These are phyloP conservation scores for Pangasius djambal DNA, from an alignment of 2,797 vertebrate species.

Conservation along the genomic window DNA sequence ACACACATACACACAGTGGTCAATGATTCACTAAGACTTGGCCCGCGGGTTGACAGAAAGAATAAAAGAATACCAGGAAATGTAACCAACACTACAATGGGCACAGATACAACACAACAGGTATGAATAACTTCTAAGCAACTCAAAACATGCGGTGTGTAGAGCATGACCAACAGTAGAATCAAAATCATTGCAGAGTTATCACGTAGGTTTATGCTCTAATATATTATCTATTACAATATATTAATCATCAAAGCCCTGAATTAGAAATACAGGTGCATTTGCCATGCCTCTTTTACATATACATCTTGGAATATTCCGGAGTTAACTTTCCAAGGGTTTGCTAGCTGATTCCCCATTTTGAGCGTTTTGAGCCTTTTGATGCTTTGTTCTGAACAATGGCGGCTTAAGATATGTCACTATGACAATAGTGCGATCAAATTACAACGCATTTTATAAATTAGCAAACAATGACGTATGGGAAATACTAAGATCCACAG, in stretches of 20 bases:
- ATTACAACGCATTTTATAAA: background rate
- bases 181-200: background rate
- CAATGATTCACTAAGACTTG: background rate
- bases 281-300: background rate
- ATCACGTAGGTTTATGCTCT: background rate
- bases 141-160: background rate
- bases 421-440: background rate
- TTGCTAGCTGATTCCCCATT: background rate
- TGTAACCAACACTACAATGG: background rate
- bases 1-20: background rate
- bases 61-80: constrained; percentile 3
- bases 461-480: background rate
- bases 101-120: background rate
- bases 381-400: background rate
- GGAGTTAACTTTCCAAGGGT: background rate
- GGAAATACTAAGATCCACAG: background rate
- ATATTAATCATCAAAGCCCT: background rate
- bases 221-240: background rate
- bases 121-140: background rate
- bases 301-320: background rate
- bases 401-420: too few species aligned
- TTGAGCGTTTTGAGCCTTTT: background rate
- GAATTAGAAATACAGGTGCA: background rate
- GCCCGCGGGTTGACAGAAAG: background rate
- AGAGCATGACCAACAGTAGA: background rate